Percentiles rank a stretch among this genome's conserved stretches.
Conservation (phyloP, 1,140 invertebrate species). For the Sycophila sp. region DNA sequence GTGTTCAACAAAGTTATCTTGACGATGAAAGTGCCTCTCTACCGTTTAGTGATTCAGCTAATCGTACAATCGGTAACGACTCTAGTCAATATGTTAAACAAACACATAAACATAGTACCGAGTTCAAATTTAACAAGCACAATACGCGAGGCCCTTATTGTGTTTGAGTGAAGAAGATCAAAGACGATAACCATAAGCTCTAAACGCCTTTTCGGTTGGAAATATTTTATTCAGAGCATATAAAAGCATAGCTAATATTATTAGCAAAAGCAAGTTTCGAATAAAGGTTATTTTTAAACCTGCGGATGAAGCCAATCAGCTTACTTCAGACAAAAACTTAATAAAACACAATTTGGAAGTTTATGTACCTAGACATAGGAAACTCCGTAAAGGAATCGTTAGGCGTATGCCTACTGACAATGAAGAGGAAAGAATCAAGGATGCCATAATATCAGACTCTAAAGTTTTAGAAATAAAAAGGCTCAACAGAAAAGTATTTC, state of each 20-base stretch:
- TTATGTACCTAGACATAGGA: constrained; percentile 10
- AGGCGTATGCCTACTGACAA: too few relatives aligned
- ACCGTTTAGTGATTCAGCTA: too few relatives aligned
- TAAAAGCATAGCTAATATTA: not conserved
- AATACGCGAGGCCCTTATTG: not conserved
- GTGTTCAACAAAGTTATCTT: too few relatives aligned
- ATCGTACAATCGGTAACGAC: too few relatives aligned
- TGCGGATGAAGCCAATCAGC: not conserved
- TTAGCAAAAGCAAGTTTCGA: not conserved
- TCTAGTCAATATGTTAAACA: too few relatives aligned
- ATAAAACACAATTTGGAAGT: not conserved
- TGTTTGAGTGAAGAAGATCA: not conserved
- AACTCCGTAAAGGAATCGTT: not conserved
- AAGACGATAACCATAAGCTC: too few relatives aligned
- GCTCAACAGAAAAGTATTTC: constrained; percentile 11
- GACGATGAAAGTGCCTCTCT: too few relatives aligned
- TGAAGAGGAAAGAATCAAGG: not conserved
- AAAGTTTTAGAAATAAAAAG: constrained; percentile 4
- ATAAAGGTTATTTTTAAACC: constrained; percentile 12
- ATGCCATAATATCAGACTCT: not conserved
- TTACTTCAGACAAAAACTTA: not conserved
- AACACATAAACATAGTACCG: too few relatives aligned
- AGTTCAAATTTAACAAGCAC: not conserved
- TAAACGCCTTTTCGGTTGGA: constrained; percentile 20
- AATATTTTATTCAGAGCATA: not conserved